Percentiles rank a stretch among this genome's conserved stretches.
Conservation (phyloP, 2,888 invertebrate species). For the Operophtera brumata region DNA sequence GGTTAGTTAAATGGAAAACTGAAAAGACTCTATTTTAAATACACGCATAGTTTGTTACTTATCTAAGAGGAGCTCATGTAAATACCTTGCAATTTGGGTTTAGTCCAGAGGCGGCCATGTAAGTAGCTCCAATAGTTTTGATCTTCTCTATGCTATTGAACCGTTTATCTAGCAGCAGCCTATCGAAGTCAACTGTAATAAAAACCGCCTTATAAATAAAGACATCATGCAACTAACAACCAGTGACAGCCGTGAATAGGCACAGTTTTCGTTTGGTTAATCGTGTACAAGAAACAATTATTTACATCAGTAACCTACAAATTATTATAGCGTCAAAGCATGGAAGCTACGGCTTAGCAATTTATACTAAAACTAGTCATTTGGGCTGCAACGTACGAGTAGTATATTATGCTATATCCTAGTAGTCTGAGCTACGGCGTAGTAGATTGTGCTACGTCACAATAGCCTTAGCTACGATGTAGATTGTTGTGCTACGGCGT, state of each 20-base stretch:
- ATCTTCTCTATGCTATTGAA: slow-evolving; percentile 96
- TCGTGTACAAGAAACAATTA: no score
- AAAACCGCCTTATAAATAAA: not conserved
- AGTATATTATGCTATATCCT: not conserved
- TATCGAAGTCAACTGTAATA: slow-evolving; percentile 90
- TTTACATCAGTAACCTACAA: no score
- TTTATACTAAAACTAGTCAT: not conserved
- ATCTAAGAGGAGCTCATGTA: no score
- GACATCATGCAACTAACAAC: not conserved
- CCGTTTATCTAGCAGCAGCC: slow-evolving; percentile 90
- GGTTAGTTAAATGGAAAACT: no score
- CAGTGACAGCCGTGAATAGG: no score
- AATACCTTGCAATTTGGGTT: slow-evolving; percentile 87
- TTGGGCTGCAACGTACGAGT: not conserved
- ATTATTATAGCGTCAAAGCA: no score
- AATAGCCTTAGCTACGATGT: not conserved
- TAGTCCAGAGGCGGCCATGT: slow-evolving; percentile 97
- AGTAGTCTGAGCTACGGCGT: not conserved
- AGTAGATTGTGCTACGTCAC: not conserved
- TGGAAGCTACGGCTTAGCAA: not conserved
- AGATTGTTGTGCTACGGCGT: not conserved
- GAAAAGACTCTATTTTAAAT: no score
- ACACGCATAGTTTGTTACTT: no score
- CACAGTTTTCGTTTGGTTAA: no score
- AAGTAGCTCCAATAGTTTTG: slow-evolving; percentile 96